phyloP scores from a whole-genome alignment of 2,888 invertebrate species.

The Eledona agricola region DNA sequence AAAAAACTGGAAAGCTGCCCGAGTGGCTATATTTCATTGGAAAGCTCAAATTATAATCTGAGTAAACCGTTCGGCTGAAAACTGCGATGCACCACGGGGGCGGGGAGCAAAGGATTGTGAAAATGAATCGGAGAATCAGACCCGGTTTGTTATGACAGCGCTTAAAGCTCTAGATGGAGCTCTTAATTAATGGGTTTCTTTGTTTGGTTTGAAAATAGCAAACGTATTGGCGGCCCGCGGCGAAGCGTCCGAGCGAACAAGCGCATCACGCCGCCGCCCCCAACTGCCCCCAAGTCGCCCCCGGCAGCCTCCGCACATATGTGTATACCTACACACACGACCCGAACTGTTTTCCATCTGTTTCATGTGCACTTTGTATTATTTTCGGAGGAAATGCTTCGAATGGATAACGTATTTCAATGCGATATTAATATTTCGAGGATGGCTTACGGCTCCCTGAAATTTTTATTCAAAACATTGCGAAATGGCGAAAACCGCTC shows the following conservation, averaged over 20 bases:
- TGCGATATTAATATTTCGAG: slow-evolving; percentile 1
- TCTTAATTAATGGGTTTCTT: slow-evolving; percentile 63
- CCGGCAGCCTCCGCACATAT: slow-evolving; percentile 12
- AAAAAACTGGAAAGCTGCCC: too few relatives aligned
- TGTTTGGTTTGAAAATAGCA: slow-evolving; percentile 62
- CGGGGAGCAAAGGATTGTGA: slow-evolving; percentile 38
- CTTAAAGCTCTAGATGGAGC: slow-evolving; percentile 61
- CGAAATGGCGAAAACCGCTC: neutral
- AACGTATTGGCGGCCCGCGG: slow-evolving; percentile 55
- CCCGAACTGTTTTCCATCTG: slow-evolving; percentile 19
- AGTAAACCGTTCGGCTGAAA: slow-evolving; percentile 24
- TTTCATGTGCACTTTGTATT: slow-evolving; percentile 13
- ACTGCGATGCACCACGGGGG: slow-evolving; percentile 12
- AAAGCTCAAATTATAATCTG: slow-evolving; percentile 29
- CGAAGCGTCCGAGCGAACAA: slow-evolving; percentile 57
- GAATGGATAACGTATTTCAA: neutral
- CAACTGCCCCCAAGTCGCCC: slow-evolving; percentile 41
- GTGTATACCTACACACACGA: slow-evolving; percentile 18
- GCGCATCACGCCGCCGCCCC: slow-evolving; percentile 52
- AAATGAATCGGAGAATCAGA: slow-evolving; percentile 45
- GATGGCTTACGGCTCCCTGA: neutral
- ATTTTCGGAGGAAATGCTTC: neutral
- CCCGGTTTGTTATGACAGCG: slow-evolving; percentile 57
- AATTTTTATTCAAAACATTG: slow-evolving; percentile 1
- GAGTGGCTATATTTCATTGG: slow-evolving; percentile 25